Percentiles rank a stretch among this genome's conserved stretches.
Conservation (phyloP, 2,797 vertebrate genomes). For the Catharus ustulatus region DNA sequence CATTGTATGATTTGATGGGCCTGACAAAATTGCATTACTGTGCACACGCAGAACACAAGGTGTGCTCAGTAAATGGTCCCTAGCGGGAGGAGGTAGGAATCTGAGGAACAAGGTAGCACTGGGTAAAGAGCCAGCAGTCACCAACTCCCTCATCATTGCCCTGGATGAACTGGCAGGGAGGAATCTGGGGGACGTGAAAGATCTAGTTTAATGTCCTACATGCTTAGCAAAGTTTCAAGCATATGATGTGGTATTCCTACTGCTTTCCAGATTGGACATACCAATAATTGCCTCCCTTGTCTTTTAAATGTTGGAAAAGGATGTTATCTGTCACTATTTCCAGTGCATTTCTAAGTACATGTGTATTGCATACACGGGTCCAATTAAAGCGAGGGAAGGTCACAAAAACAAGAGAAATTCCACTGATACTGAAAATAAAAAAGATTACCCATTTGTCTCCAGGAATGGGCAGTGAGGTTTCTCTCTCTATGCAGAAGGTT, state of each 20-base stretch:
- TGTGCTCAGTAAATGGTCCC: not conserved
- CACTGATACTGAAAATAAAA: not conserved
- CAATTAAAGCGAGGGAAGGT: not conserved
- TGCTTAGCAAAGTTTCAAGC: not conserved
- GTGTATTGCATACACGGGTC: not conserved
- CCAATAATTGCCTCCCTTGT: not conserved
- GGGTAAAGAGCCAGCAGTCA: not conserved
- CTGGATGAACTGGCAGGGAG: not conserved
- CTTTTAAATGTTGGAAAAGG: not conserved
- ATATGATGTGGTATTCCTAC: not conserved
- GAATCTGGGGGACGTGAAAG: not conserved
- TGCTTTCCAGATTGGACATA: not conserved
- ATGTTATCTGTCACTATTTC: not conserved
- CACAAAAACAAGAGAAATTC: not conserved
- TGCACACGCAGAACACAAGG: not conserved
- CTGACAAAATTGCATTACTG: rapidly evolving
- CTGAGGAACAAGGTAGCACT: not conserved
- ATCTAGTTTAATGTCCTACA: not conserved
- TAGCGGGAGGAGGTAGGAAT: not conserved
- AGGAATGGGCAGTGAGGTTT: not conserved
- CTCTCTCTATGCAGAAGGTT: not conserved
- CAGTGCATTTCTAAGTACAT: not conserved
- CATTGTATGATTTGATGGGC: not conserved
- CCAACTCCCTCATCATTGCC: not conserved
- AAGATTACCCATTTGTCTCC: not conserved